Evolutionary conservation across 2,113 vertebrate genomes (phyloP).

Genomic region (Tragelaphus buxtoni): DNA sequence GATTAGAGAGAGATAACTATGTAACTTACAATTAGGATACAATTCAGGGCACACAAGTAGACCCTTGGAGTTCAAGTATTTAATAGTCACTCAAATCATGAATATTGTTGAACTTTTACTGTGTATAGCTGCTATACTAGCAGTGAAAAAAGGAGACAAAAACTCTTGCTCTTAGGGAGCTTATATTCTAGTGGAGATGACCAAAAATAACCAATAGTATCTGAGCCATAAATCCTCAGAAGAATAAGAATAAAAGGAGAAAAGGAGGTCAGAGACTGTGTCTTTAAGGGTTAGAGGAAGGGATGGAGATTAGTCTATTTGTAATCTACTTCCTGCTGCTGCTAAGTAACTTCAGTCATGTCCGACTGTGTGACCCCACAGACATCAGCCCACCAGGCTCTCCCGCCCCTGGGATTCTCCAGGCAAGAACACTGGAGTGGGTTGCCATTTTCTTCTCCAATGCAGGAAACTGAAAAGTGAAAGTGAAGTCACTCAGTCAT

Average conservation of each 20-base stretch:
- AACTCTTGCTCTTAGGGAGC: neutral
- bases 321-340: neutral
- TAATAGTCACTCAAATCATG: neutral
- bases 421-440: too few species aligned
- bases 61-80: neutral
- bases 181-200: neutral
- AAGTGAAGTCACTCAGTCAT: too few species aligned
- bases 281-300: neutral
- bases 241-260: neutral
- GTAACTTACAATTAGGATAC: neutral
- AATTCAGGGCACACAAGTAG: neutral
- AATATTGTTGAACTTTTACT: neutral
- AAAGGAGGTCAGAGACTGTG: neutral
- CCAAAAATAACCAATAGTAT: neutral
- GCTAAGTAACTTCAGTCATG: too few species aligned
- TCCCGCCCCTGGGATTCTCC: too few species aligned
- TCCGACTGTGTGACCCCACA: too few species aligned
- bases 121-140: neutral
- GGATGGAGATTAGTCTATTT: neutral
- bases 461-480: too few species aligned
- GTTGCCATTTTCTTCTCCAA: too few species aligned
- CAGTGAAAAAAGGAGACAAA: neutral
- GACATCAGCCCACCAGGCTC: too few species aligned
- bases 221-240: neutral
- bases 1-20: neutral